phyloP scores from a whole-genome alignment of 2,888 invertebrate genomes.

The Temnothorax unifasciatus region DNA sequence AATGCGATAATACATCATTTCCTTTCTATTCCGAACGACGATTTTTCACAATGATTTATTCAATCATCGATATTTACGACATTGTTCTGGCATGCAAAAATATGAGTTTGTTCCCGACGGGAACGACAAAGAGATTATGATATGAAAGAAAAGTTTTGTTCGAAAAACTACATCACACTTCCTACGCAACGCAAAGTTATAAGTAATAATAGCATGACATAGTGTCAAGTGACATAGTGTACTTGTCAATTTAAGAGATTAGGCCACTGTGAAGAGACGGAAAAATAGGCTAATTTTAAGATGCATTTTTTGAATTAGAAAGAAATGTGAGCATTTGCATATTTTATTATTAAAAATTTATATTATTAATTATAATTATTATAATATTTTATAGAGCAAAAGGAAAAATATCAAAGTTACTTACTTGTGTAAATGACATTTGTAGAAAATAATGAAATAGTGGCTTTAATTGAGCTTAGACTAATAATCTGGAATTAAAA shows the following conservation, averaged over 20 bases:
- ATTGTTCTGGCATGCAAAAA: background rate
- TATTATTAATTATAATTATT: background rate
- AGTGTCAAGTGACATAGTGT: background rate
- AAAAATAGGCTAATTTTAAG: background rate
- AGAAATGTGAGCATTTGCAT: background rate
- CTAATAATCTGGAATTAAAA: background rate
- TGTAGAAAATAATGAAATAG: background rate
- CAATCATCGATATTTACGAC: background rate
- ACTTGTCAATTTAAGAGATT: background rate
- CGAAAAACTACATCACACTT: background rate
- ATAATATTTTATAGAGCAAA: background rate
- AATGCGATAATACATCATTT: background rate
- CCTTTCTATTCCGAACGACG: background rate
- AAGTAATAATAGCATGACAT: background rate
- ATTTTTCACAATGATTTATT: background rate
- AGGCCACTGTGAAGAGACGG: background rate
- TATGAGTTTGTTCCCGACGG: background rate
- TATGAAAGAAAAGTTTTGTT: background rate
- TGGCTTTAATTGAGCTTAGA: background rate
- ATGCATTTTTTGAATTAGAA: background rate
- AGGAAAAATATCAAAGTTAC: background rate
- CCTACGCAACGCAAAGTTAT: background rate
- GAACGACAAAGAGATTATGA: background rate
- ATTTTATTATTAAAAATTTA: background rate
- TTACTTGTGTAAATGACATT: background rate